phyloP scores from a whole-genome alignment of 2,113 vertebrate species.

The Bubo scandiacus region DNA sequence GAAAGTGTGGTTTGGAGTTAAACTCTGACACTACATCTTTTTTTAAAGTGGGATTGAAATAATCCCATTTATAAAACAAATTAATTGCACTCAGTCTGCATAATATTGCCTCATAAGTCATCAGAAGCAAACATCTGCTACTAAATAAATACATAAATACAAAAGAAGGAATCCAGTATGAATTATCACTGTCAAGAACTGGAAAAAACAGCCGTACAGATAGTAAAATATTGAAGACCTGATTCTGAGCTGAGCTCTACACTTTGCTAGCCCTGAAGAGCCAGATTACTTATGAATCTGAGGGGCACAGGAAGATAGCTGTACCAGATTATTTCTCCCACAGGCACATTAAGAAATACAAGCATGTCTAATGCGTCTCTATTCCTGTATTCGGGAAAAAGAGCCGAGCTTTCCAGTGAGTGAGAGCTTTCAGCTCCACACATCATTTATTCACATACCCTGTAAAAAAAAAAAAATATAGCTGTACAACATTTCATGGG shows the following conservation, averaged over 20 bases:
- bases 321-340: slow-evolving; percentile 21
- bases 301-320: not conserved
- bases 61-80: not conserved
- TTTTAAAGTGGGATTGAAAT: not conserved
- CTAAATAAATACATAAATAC: not conserved
- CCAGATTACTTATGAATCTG: slow-evolving; percentile 9
- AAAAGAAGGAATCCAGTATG: not conserved
- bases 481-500: not conserved
- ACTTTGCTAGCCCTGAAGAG: not conserved
- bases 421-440: slow-evolving; percentile 11
- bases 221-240: slow-evolving; percentile 4
- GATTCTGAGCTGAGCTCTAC: not conserved
- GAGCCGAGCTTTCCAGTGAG: not conserved
- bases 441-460: slow-evolving; percentile 33
- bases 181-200: not conserved
- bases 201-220: not conserved
- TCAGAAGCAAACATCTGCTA: not conserved
- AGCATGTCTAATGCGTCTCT: not conserved
- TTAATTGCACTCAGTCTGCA: not conserved
- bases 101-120: not conserved
- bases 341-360: slow-evolving; percentile 41
- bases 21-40: not conserved
- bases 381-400: not conserved
- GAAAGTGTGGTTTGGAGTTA: not conserved
- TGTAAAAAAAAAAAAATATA: not conserved